These are phyloP conservation scores for Aptenodytes forsteri DNA, from an alignment of 2,113 vertebrate species.

Conservation along the genomic window DNA sequence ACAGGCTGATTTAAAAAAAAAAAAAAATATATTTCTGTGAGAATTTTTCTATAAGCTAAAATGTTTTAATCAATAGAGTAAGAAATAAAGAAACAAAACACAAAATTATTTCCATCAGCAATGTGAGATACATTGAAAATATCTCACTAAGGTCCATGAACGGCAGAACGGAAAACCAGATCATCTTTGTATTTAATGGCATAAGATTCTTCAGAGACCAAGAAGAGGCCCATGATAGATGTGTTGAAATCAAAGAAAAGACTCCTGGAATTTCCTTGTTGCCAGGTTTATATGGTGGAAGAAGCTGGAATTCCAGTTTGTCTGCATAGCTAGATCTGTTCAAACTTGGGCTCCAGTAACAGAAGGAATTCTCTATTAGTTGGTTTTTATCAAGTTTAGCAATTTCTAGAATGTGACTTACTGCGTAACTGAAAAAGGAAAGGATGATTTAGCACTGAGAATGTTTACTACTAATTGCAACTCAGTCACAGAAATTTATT, in stretches of 20 bases:
- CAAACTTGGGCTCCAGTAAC: background rate
- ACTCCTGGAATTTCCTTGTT: background rate
- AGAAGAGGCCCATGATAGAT: background rate
- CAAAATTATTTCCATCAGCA: background rate
- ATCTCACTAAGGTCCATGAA: background rate
- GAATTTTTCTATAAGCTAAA: background rate
- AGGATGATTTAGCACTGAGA: background rate
- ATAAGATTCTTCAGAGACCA: background rate
- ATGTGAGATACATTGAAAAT: background rate
- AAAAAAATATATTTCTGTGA: background rate
- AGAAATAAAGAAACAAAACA: background rate
- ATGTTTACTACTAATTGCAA: background rate
- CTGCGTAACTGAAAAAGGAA: background rate
- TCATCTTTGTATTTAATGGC: background rate
- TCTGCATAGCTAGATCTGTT: background rate
- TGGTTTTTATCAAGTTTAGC: background rate
- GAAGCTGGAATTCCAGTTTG: background rate
- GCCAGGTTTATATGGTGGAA: background rate
- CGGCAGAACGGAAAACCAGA: background rate
- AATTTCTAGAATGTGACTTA: background rate
- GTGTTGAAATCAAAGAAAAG: background rate
- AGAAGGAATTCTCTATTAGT: background rate
- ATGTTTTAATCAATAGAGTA: background rate
- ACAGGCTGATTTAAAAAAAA: background rate
- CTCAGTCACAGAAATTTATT: background rate